phyloP scores from a whole-genome alignment of 2,797 vertebrate species.

The Notolabrus celidotus region DNA sequence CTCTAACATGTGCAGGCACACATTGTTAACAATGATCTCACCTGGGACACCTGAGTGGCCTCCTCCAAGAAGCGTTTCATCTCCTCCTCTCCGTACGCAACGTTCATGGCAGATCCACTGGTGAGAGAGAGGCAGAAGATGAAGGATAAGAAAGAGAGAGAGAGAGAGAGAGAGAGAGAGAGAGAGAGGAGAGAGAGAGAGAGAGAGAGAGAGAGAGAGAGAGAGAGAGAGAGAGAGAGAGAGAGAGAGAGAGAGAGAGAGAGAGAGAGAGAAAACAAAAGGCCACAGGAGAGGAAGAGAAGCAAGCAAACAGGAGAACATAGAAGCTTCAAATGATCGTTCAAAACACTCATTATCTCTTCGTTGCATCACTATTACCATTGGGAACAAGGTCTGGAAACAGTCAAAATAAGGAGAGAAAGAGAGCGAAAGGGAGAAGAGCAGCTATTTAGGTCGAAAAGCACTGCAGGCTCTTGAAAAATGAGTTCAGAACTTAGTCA shows the following conservation, averaged over 20 bases:
- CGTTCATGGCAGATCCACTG: constrained; percentile 97
- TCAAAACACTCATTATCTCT: constrained; percentile 82
- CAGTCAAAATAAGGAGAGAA: constrained; percentile 65
- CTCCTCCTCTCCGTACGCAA: constrained; percentile 91
- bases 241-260: neutral
- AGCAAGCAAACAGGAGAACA: constrained; percentile 69
- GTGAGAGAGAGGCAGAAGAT: constrained; percentile 35
- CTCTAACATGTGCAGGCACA: constrained; percentile 11
- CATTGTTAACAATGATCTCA: constrained; percentile 71
- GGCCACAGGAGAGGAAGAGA: constrained; percentile 73
- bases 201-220: constrained; percentile 70
- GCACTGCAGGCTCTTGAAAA: constrained; percentile 77
- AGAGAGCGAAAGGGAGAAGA: constrained; percentile 28
- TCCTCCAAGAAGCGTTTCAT: constrained; percentile 96
- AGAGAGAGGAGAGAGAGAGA: constrained; percentile 9
- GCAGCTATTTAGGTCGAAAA: constrained; percentile 81
- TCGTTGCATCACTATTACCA: constrained; percentile 79
- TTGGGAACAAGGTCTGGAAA: constrained; percentile 76
- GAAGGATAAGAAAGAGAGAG: constrained; percentile 50
- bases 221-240: constrained; percentile 6
- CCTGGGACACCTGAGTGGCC: constrained; percentile 95
- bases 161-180: no score
- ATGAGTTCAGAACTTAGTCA: constrained; percentile 75
- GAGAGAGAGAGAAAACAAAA: constrained; percentile 54
- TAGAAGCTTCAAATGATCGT: constrained; percentile 73